A percentile compares a stretch with the other conserved stretches of the same genome.
Evolutionary conservation across 2,797 vertebrate species (phyloP).

Genomic region (Enteromius radiatus): DNA sequence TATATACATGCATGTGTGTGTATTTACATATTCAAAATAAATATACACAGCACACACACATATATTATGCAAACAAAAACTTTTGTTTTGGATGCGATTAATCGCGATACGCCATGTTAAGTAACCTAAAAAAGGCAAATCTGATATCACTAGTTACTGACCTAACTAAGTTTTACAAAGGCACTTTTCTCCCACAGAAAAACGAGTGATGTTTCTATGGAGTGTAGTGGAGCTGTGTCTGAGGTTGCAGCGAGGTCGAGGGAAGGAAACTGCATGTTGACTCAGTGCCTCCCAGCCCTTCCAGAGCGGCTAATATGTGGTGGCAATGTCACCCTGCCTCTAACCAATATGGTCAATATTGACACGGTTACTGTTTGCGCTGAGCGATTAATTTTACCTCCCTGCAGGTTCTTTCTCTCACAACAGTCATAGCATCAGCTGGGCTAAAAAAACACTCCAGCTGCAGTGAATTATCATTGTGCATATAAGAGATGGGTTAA

Average conservation of each 20-base stretch:
- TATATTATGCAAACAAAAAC: no score
- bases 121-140: neutral
- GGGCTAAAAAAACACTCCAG: neutral
- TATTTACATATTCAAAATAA: no score
- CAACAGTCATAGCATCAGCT: neutral
- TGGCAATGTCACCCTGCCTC: constrained; percentile 58
- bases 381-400: constrained; percentile 68
- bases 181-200: neutral
- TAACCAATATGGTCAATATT: constrained; percentile 74
- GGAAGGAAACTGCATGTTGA: constrained; percentile 46
- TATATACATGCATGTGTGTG: no score
- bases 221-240: neutral
- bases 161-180: neutral
- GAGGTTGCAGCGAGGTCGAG: constrained; percentile 16
- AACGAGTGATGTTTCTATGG: neutral
- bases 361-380: constrained; percentile 63
- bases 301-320: constrained; percentile 49
- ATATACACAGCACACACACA: no score
- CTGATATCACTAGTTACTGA: neutral
- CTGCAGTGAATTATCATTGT: neutral
- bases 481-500: no score
- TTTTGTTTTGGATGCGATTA: no score
- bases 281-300: constrained; percentile 33
- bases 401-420: constrained; percentile 17
- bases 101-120: neutral